These are phyloP conservation scores for Agrenia bidenticulata DNA, from an alignment of 2,888 invertebrate species.

Conservation along the genomic window DNA sequence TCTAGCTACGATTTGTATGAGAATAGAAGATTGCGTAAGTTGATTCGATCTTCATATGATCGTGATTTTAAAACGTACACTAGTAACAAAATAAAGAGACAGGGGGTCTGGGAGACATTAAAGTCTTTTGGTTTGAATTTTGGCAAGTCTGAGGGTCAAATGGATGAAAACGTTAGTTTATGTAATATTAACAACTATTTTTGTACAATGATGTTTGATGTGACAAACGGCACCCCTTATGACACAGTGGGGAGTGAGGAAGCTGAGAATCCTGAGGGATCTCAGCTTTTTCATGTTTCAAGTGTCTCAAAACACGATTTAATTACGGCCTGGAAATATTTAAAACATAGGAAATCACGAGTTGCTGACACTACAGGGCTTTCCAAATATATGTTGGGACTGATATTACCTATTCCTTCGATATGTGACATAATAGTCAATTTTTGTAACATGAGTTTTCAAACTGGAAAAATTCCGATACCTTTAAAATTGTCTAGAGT, in stretches of 20 bases:
- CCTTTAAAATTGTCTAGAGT: conserved; percentile 12
- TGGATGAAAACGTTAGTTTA: background rate
- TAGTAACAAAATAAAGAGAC: background rate
- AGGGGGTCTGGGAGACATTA: background rate
- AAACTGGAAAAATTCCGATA: conserved; percentile 9
- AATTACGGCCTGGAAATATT: conserved; percentile 16
- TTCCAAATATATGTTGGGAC: conserved; percentile 16
- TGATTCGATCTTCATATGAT: background rate
- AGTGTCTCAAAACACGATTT: background rate
- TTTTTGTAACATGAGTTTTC: background rate
- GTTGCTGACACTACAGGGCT: conserved; percentile 15
- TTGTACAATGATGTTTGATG: conserved; percentile 20
- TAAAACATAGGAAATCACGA: conserved; percentile 9
- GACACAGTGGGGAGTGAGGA: conserved; percentile 6
- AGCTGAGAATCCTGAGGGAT: background rate
- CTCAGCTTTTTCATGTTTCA: conserved; percentile 11
- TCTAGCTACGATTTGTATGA: background rate
- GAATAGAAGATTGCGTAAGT: background rate
- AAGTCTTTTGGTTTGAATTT: background rate
- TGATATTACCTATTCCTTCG: conserved; percentile 9
- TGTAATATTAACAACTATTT: conserved; percentile 22
- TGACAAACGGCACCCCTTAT: background rate
- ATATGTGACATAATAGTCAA: background rate
- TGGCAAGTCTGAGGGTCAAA: background rate
- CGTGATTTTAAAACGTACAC: background rate